Conservation (phyloP, 1,140 invertebrate genomes). For the Lasioglossum baleicum region DNA sequence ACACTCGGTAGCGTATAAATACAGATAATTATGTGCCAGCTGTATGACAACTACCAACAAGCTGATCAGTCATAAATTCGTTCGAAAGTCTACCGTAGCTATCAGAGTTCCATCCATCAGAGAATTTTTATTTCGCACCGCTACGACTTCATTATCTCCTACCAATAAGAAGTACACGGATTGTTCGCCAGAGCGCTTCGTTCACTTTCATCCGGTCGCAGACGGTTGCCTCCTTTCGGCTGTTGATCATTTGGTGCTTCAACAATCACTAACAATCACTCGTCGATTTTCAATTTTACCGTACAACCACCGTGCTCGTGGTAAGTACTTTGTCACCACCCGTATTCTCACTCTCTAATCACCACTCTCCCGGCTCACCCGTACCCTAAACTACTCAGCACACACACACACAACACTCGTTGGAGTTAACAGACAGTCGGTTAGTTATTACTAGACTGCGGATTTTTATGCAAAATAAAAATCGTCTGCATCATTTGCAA, state of each 20-base stretch:
- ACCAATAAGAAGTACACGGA: constrained; percentile 40
- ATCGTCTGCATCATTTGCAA: too few relatives aligned
- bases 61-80: not conserved
- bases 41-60: not conserved
- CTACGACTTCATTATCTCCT: constrained; percentile 43
- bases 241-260: constrained; percentile 13
- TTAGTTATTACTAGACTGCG: not conserved
- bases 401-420: not conserved
- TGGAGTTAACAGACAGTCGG: not conserved
- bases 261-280: not conserved
- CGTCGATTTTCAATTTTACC: not conserved
- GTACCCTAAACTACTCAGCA: not conserved
- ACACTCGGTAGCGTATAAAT: constrained; percentile 6
- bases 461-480: too few relatives aligned
- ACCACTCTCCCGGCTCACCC: not conserved
- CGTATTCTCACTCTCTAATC: not conserved
- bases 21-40: not conserved
- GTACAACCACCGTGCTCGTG: accelerated
- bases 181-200: constrained; percentile 48
- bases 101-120: not conserved
- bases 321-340: constrained; percentile 23
- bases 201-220: constrained; percentile 20
- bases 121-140: constrained; percentile 2
- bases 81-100: not conserved
- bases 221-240: constrained; percentile 37